Evolutionary conservation across 2,113 vertebrate species (phyloP).

Genomic region (Casuarius casuarius): DNA sequence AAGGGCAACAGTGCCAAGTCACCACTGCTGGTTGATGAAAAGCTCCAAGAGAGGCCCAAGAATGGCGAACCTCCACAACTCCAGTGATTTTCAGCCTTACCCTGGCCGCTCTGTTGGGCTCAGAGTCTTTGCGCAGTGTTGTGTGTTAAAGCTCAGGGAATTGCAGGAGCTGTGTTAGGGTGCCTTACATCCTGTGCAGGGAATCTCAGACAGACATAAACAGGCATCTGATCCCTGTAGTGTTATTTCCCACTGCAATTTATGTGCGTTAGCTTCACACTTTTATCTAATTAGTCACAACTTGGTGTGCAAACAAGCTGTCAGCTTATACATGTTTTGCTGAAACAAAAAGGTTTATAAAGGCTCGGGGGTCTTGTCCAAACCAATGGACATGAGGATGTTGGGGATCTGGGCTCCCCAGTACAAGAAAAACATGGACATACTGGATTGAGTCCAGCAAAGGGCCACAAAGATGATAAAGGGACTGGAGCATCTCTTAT

Average conservation of each 20-base stretch:
- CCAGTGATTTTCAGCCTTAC: neutral
- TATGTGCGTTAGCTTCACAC: neutral
- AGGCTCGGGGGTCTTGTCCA: neutral
- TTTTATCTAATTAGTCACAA: neutral
- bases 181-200: neutral
- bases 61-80: neutral
- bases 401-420: neutral
- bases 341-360: neutral
- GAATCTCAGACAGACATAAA: neutral
- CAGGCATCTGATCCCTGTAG: neutral
- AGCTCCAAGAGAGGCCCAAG: neutral
- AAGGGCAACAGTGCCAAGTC: neutral
- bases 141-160: neutral
- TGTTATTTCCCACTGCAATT: neutral
- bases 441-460: neutral
- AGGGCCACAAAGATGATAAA: neutral
- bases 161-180: fast-evolving
- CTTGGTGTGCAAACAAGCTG: neutral
- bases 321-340: neutral
- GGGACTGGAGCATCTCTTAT: neutral
- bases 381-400: neutral
- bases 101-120: neutral
- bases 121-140: neutral
- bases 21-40: neutral
- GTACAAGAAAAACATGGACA: neutral